A percentile compares a stretch with the other conserved stretches of the same genome.
Evolutionary conservation across 2,888 invertebrate genomes (phyloP).

Genomic region (Didymodactylos carnosus): DNA sequence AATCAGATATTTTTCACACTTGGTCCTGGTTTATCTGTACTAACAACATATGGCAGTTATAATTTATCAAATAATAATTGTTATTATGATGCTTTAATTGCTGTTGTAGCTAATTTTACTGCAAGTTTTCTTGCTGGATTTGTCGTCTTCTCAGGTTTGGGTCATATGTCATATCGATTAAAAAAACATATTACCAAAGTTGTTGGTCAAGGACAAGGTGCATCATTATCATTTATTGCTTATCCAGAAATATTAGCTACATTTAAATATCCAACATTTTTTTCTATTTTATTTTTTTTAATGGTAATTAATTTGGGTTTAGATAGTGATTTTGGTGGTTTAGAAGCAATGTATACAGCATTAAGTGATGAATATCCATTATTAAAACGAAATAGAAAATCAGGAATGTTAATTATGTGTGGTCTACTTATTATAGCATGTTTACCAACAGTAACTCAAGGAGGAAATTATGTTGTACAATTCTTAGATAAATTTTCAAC

Average conservation of each 20-base stretch:
- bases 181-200: slow-evolving; percentile 3
- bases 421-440: slow-evolving; percentile 2
- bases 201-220: slow-evolving; percentile 36
- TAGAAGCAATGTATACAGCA: slow-evolving; percentile 75
- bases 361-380: slow-evolving; percentile 71
- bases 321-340: slow-evolving; percentile 52
- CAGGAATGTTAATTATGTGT: slow-evolving; percentile 2
- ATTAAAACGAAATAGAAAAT: slow-evolving; percentile 3
- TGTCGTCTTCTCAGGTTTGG: slow-evolving; percentile 32
- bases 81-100: slow-evolving; percentile 25
- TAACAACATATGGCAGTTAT: slow-evolving; percentile 70
- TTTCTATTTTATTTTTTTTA: slow-evolving; percentile 83
- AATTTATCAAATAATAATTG: slow-evolving; percentile 77
- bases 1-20: slow-evolving; percentile 80
- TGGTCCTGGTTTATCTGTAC: slow-evolving; percentile 77
- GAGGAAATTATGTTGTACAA: slow-evolving; percentile 8
- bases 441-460: slow-evolving; percentile 12
- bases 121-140: slow-evolving; percentile 19
- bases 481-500: slow-evolving; percentile 12
- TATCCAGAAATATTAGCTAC: slow-evolving; percentile 86
- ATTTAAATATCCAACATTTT: slow-evolving; percentile 74
- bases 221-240: slow-evolving; percentile 60
- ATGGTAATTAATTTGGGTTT: slow-evolving; percentile 72
- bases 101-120: slow-evolving; percentile 17
- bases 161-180: slow-evolving; percentile 47